Evolutionary conservation across 2,113 vertebrate genomes (phyloP), one percentile per base, ranked within the genome.

Genomic region (Pungitius pungitius): DNA sequence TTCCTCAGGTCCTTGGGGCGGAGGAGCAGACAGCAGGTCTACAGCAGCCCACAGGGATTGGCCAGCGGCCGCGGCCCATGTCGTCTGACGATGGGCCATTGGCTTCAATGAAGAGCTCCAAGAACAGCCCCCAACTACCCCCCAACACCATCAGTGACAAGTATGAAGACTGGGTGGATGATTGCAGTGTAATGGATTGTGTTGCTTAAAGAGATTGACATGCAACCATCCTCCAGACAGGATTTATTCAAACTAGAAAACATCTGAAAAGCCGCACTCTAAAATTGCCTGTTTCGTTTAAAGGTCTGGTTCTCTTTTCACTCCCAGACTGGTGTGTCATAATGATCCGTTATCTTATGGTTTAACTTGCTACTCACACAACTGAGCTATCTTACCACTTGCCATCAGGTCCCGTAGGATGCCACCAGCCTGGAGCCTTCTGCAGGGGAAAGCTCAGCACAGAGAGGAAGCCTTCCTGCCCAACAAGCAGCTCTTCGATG

Each of bases 31-130:
- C 60, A 39, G 93, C 93, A 37, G 94, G 95, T 47, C 91, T 99
- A 73, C 96, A 95, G 67, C 98, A 99, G 69, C 97, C 98, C 42
- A 93, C 95, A 26, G 97, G 97, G 59, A 96, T 99, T 73, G 97
- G 98, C 37, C 97, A 98, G 89, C 93, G 95, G 77, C 97, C 98
- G 74, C 93, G 94, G 61, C 94, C 95, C 51, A 89, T 97, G 91
- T 84, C 86, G 73, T 93, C 92, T 43, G 95, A 96, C 78, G 95
- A 96, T 26, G 85, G 82, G 60, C 82, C 84, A n/a, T 82, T 89
- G 49, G 45, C 84, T 11, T 90, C 92, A 11, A 74, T 89, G 0
- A 95, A 75, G 40, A 90, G 73, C 84, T 81, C 77, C 54, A 93
- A 88, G 79, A 93, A 73, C 10, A 91, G 86, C 27, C 67, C 85